phyloP scores from a whole-genome alignment of 2,797 vertebrate species.

The Gila robusta region DNA sequence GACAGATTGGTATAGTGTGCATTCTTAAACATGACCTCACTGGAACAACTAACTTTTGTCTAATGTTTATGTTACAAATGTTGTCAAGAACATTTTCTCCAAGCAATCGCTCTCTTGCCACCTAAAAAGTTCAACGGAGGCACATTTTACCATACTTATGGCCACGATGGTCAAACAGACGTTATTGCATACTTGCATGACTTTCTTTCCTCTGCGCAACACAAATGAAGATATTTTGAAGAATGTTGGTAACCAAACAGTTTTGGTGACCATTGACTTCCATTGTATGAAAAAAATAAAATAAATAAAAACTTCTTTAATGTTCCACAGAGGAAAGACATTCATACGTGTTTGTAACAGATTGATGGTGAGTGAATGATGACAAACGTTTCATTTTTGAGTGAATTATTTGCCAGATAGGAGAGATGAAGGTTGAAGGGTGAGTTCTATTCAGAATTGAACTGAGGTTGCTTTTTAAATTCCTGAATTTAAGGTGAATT shows the following conservation, averaged over 20 bases:
- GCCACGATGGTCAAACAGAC: neutral
- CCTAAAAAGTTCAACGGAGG: neutral
- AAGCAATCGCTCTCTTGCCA: neutral
- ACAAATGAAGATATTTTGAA: neutral
- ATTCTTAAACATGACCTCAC: constrained; percentile 22
- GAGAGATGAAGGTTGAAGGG: neutral
- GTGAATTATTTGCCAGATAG: too few species aligned
- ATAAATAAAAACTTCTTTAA: neutral
- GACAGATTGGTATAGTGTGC: constrained; percentile 36
- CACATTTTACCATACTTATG: neutral
- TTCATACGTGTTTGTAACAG: neutral
- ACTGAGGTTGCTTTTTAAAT: neutral
- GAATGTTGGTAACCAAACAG: neutral
- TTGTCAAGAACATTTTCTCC: neutral
- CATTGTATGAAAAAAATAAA: neutral
- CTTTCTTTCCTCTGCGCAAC: neutral
- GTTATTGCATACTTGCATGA: neutral
- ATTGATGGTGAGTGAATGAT: neutral
- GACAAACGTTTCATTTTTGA: neutral
- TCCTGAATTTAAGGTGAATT: neutral
- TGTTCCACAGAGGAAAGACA: neutral
- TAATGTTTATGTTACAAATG: neutral
- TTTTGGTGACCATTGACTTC: neutral
- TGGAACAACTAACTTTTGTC: neutral
- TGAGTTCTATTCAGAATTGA: neutral